Conservation (phyloP, 2,888 invertebrate genomes). For the Hypomecis punctinalis region DNA sequence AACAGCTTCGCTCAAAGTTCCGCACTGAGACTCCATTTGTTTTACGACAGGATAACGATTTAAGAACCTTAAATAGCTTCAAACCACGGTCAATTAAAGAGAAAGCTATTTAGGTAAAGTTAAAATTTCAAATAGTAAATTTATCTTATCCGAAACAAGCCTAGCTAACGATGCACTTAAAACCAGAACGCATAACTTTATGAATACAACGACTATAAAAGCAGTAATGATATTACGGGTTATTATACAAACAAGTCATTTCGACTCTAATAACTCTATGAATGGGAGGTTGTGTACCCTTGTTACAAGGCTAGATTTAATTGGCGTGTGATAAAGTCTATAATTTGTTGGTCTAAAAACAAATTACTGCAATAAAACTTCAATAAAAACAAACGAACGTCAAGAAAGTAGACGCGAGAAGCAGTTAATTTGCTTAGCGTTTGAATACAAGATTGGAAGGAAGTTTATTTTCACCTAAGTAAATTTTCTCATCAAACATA, state of each 20-base stretch:
- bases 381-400: background rate
- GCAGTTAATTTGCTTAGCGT: background rate
- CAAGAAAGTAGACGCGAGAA: background rate
- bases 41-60: slow-evolving; percentile 65
- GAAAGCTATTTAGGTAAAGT: slow-evolving; percentile 62
- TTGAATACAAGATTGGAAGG: background rate
- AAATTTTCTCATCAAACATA: too few species aligned
- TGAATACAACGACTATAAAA: slow-evolving; percentile 59
- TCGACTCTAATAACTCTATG: slow-evolving; percentile 41
- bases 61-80: slow-evolving; percentile 62
- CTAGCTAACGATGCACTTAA: slow-evolving; percentile 59
- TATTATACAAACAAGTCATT: slow-evolving; percentile 61
- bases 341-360: slow-evolving; percentile 1
- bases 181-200: slow-evolving; percentile 59
- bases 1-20: slow-evolving; percentile 45
- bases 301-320: slow-evolving; percentile 40
- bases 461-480: background rate
- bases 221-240: slow-evolving; percentile 58
- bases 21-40: slow-evolving; percentile 51
- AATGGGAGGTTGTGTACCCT: slow-evolving; percentile 33
- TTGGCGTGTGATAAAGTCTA: slow-evolving; percentile 40
- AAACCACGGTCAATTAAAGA: slow-evolving; percentile 71
- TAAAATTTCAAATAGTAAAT: slow-evolving; percentile 56
- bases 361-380: background rate
- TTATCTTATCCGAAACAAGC: slow-evolving; percentile 66